phyloP scores from a whole-genome alignment of 2,888 invertebrate genomes.

The Philaethria dido region DNA sequence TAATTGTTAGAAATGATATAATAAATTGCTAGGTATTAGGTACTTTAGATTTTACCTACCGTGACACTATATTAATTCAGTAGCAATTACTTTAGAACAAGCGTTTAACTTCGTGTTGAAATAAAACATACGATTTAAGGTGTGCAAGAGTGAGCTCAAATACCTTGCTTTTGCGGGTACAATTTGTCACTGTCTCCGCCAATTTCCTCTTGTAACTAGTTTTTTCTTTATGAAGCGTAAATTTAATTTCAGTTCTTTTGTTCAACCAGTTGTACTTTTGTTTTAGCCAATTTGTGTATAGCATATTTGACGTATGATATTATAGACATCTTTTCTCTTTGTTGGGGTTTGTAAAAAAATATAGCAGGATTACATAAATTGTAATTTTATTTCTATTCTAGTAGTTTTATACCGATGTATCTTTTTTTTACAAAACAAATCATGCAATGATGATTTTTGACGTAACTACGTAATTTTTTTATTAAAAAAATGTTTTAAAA shows the following conservation, averaged over 20 bases:
- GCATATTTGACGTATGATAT: neutral
- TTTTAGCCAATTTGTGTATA: conserved; percentile 1
- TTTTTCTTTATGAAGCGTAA: conserved; percentile 81
- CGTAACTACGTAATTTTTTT: too few relatives aligned
- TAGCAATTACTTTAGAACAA: conserved; percentile 18
- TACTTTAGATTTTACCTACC: conserved; percentile 40
- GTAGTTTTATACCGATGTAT: too few relatives aligned
- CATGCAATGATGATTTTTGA: too few relatives aligned
- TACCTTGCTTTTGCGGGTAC: conserved; percentile 70
- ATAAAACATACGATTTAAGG: conserved; percentile 53
- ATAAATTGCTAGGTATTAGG: neutral
- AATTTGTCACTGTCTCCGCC: conserved; percentile 82
- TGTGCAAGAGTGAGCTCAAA: conserved; percentile 56
- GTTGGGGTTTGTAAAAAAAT: too few relatives aligned
- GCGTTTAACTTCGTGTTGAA: conserved; percentile 40
- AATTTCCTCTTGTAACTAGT: conserved; percentile 82
- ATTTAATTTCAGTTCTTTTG: conserved; percentile 80
- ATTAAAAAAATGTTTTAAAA: too few relatives aligned
- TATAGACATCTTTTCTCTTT: too few relatives aligned
- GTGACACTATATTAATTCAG: conserved; percentile 40
- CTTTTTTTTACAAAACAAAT: too few relatives aligned
- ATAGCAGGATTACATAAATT: too few relatives aligned
- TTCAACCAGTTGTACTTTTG: conserved; percentile 59
- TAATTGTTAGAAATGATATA: neutral
- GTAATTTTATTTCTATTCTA: too few relatives aligned